phyloP scores from a whole-genome alignment of 2,113 vertebrate genomes.

The Pithys albifrons region DNA sequence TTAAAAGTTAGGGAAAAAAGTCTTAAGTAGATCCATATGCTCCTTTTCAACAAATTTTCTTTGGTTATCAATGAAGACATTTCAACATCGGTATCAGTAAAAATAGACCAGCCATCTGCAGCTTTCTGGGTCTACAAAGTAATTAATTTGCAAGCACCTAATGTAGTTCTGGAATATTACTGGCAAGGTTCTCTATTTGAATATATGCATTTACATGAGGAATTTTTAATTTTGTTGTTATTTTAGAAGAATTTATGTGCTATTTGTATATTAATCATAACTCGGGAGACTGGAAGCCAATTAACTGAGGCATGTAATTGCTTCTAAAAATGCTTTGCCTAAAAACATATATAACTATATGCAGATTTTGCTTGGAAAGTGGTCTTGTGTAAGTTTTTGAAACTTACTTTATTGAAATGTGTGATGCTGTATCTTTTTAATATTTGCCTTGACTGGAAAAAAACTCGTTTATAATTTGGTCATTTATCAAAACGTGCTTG shows the following conservation, averaged over 20 bases:
- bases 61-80: not conserved
- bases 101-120: constrained; percentile 21
- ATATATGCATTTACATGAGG: not conserved
- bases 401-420: not conserved
- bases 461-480: not conserved
- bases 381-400: not conserved
- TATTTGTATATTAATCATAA: not conserved
- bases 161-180: not conserved
- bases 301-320: not conserved
- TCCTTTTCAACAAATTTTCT: not conserved
- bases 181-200: not conserved
- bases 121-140: not conserved
- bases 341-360: not conserved
- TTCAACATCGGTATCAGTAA: not conserved
- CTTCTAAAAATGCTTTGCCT: not conserved
- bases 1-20: not conserved
- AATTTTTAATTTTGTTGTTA: not conserved
- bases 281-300: not conserved
- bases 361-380: not conserved
- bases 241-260: not conserved
- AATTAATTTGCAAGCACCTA: not conserved
- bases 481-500: not conserved
- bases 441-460: not conserved
- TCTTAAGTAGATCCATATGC: not conserved
- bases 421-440: not conserved